Evolutionary conservation across 2,113 vertebrate genomes (phyloP), one percentile per base, ranked within the genome.

Genomic region (Dissostichus mawsoni): DNA sequence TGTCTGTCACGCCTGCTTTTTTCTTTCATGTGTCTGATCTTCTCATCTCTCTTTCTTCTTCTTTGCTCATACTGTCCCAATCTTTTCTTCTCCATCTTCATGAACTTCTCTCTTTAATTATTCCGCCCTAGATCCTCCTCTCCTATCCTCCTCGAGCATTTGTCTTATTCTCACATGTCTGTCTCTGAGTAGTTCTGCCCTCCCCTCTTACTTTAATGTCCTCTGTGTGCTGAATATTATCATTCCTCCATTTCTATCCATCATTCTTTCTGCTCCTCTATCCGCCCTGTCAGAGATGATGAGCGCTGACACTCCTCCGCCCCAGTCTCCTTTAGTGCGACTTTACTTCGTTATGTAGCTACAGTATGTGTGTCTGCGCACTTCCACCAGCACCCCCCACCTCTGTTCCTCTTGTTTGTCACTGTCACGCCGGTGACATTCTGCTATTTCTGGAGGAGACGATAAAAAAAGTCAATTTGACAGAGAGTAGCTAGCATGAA

Each of bases 371-470:
- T 73, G 48, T 57, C 52, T 29, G 47, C 71, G 66, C 67, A 59
- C 64, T 64, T 51, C 56, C 74, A 69, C 59, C 61, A 65, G 57
- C 76, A 18, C 56, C 29, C 51, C 53, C 61, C 36, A 66, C 10
- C 76, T 18, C 62, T 47, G 41, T 47, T 75, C 52, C 76, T 76
- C 58, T 70, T 87, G 84, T 90, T 90, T 92, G 84, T 87, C 76
- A 53, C 82, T 51, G 83, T 74, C 74, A 81, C 50, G 74, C 51
- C 14, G 45, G 69, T 82, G 67, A 78, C 81, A 75, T 72, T 44
- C 53, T 77, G 69, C 89, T 91, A 88, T 91, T 90, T 86, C 76
- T 82, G 85, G 83, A 74, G 59, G 53, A 66, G 51, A 69, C 47
- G 66, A 85, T 74, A 68, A 12, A 69, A 67, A 20, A 20, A 20